Evolutionary conservation across 1,140 invertebrate genomes (phyloP).

Genomic region (Aphaenogaster rudis): DNA sequence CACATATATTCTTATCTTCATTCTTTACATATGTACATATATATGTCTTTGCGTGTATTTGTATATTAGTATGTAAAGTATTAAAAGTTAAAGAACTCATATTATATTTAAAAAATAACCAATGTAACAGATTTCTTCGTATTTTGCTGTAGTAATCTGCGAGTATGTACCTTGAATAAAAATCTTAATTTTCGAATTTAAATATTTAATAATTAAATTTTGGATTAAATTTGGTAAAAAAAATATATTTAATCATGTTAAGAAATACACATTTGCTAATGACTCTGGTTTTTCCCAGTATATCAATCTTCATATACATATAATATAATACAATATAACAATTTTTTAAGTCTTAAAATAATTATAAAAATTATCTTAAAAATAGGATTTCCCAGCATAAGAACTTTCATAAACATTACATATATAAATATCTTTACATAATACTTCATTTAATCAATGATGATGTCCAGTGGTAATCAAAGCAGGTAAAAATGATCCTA

Average conservation of each 20-base stretch:
- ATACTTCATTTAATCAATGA: slow-evolving; percentile 89
- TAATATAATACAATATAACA: slow-evolving; percentile 14
- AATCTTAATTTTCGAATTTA: not conserved
- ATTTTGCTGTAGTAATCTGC: not conserved
- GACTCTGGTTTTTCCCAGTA: not conserved
- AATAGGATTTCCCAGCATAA: slow-evolving; percentile 10
- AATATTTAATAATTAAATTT: slow-evolving; percentile 10
- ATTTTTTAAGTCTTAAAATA: slow-evolving; percentile 37
- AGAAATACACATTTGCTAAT: slow-evolving; percentile 1
- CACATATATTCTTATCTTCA: no score
- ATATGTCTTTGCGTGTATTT: no score
- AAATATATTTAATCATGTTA: slow-evolving; percentile 20
- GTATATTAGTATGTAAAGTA: no score
- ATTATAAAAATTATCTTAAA: slow-evolving; percentile 26
- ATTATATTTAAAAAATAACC: not conserved
- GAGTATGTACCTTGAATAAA: not conserved
- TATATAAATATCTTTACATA: not conserved
- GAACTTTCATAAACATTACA: slow-evolving; percentile 41
- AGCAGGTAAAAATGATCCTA: slow-evolving; percentile 95
- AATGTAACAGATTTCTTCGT: not conserved
- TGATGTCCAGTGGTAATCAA: slow-evolving; percentile 96
- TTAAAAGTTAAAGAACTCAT: not conserved
- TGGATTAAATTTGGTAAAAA: slow-evolving; percentile 28
- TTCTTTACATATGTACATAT: no score
- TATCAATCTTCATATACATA: not conserved